These are phyloP conservation scores for Fissipunctia ypsillon DNA, from an alignment of 2,888 invertebrate species.

Conservation along the genomic window DNA sequence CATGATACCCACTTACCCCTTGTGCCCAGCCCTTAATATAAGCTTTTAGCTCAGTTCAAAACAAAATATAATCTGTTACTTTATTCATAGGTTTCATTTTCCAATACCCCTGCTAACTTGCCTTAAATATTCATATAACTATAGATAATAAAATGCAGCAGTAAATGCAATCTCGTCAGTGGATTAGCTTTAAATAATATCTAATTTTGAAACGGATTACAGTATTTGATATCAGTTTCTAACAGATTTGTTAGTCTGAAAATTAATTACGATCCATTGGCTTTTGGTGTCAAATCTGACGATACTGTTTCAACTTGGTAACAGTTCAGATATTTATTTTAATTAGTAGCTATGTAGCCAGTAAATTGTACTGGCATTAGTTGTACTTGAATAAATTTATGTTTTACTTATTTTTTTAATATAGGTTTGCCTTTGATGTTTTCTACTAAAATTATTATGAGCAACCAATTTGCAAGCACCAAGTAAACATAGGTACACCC, in stretches of 20 bases:
- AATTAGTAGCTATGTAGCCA: constrained; percentile 1
- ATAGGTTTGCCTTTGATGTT: not conserved
- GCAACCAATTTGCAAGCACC: not conserved
- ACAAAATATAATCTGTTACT: constrained; percentile 68
- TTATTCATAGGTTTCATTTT: constrained; percentile 70
- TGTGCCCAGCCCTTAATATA: not conserved
- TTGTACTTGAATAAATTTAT: not conserved
- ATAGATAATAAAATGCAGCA: constrained; percentile 34
- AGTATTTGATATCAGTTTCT: constrained; percentile 41
- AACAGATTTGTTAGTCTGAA: constrained; percentile 37
- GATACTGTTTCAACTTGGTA: constrained; percentile 6
- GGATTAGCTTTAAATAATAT: constrained; percentile 35
- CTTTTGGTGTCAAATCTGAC: constrained; percentile 28
- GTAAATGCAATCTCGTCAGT: too few species aligned
- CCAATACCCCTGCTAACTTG: constrained; percentile 39
- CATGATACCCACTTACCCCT: not conserved
- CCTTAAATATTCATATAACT: constrained; percentile 3
- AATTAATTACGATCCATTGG: constrained; percentile 41
- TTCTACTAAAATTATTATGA: not conserved
- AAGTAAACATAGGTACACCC: not conserved
- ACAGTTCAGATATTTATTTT: constrained; percentile 17
- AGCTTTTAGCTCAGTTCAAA: constrained; percentile 34
- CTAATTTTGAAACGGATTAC: constrained; percentile 40
- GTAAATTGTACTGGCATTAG: not conserved
- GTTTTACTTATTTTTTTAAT: too few species aligned